Conservation (phyloP, 2,888 invertebrate genomes). For the Diloba caeruleocephala region DNA sequence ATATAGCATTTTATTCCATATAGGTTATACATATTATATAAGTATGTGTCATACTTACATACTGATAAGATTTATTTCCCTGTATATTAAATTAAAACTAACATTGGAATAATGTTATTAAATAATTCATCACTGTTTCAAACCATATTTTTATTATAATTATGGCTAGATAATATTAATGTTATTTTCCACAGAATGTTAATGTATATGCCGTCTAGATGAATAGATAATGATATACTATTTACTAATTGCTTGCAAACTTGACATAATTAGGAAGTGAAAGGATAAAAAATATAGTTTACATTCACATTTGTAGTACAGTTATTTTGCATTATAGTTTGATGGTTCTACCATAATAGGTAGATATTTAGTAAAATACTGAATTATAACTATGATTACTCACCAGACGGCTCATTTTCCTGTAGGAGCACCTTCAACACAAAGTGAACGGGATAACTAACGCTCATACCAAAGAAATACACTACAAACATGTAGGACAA, state of each 20-base stretch:
- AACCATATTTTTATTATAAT: too few relatives aligned
- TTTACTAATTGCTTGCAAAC: not conserved
- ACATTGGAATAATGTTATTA: too few relatives aligned
- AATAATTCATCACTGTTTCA: too few relatives aligned
- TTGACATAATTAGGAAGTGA: conserved; percentile 29
- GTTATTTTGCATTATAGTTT: not conserved
- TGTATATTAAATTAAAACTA: too few relatives aligned
- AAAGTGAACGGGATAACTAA: conserved; percentile 83
- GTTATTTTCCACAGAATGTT: too few relatives aligned
- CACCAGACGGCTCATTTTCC: conserved; percentile 86
- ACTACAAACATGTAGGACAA: conserved; percentile 83
- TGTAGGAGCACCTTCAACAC: conserved; percentile 84
- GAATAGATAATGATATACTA: too few relatives aligned
- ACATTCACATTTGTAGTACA: conserved; percentile 10
- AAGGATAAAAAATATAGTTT: conserved; percentile 16
- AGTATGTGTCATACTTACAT: conserved; percentile 3
- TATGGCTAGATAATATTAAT: too few relatives aligned
- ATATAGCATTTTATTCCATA: conserved; percentile 20
- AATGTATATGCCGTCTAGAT: too few relatives aligned
- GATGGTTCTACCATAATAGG: too few relatives aligned
- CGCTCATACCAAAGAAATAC: conserved; percentile 82
- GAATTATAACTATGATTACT: conserved; percentile 45
- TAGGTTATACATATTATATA: conserved; percentile 34
- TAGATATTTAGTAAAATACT: not conserved
- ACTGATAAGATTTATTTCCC: too few relatives aligned